phyloP scores from a whole-genome alignment of 2,113 vertebrate species.

The Dipodomys merriami region DNA sequence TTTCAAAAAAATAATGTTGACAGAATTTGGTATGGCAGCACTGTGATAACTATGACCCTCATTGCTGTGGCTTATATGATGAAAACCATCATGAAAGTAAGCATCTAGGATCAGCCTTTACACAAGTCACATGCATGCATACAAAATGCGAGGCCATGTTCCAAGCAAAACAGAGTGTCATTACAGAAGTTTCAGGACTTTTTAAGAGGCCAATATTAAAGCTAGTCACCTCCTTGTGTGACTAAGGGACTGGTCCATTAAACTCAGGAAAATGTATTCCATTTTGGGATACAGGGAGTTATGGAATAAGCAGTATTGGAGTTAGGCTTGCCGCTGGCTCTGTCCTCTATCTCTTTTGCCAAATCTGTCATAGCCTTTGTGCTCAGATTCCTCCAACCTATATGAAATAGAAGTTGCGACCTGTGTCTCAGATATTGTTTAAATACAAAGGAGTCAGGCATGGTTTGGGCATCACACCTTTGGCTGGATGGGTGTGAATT shows the following conservation, averaged over 20 bases:
- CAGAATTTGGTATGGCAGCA: too few species aligned
- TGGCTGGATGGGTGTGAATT: background rate
- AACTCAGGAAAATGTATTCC: background rate
- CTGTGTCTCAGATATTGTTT: rapidly evolving
- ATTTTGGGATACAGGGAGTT: background rate
- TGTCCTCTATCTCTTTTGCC: background rate
- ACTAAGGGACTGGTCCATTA: background rate
- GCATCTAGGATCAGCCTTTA: too few species aligned
- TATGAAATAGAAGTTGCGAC: background rate
- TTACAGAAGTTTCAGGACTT: background rate
- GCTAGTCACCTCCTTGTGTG: background rate
- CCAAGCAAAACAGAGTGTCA: background rate
- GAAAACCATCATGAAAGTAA: too few species aligned
- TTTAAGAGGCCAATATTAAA: background rate
- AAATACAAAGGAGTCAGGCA: background rate
- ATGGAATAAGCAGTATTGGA: background rate
- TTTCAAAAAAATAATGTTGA: background rate
- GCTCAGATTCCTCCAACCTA: background rate
- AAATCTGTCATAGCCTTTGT: background rate
- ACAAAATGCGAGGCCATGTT: background rate
- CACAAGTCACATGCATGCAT: background rate
- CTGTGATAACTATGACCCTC: too few species aligned
- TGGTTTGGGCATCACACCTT: background rate
- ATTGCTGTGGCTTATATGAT: too few species aligned
- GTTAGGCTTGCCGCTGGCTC: background rate